These are phyloP conservation scores for Zelleria hepariella DNA, from an alignment of 2,888 invertebrate genomes.

Conservation along the genomic window DNA sequence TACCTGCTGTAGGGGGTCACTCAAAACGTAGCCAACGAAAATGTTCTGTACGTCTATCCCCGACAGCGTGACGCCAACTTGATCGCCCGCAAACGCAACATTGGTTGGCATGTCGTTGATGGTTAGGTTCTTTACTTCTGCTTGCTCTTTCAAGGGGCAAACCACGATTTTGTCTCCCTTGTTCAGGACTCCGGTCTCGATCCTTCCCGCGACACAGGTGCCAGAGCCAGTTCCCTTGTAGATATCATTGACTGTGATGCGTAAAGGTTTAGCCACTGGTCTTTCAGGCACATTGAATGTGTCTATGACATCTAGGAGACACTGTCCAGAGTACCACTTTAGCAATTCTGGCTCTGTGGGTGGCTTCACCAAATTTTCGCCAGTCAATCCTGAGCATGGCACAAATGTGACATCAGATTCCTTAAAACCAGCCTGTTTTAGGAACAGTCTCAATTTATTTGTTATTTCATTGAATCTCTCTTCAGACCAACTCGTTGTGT, in stretches of 20 bases:
- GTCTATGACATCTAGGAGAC: constrained; percentile 89
- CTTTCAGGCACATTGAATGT: constrained; percentile 89
- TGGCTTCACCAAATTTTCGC: constrained; percentile 87
- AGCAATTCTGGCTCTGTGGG: constrained; percentile 75
- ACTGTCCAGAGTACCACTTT: constrained; percentile 88
- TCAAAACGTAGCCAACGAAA: constrained; percentile 88
- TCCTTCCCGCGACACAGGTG: constrained; percentile 89
- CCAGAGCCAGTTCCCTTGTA: constrained; percentile 94
- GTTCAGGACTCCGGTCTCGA: constrained; percentile 92
- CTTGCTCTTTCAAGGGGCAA: constrained; percentile 87
- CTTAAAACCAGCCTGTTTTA: constrained; percentile 93
- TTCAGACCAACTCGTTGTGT: constrained; percentile 94
- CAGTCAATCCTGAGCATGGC: constrained; percentile 96
- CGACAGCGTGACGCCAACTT: constrained; percentile 85
- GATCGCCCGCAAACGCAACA: constrained; percentile 95
- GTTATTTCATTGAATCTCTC: constrained; percentile 92
- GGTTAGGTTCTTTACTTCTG: constrained; percentile 81
- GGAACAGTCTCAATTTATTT: constrained; percentile 82
- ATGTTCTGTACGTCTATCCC: constrained; percentile 90
- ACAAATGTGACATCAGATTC: constrained; percentile 90
- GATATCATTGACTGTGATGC: constrained; percentile 95
- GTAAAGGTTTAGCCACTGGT: constrained; percentile 88
- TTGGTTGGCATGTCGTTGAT: constrained; percentile 81
- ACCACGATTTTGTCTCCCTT: constrained; percentile 89
- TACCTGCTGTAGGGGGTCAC: constrained; percentile 85